phyloP scores from a whole-genome alignment of 2,113 vertebrate genomes.

The Coryphaenoides rupestris region DNA sequence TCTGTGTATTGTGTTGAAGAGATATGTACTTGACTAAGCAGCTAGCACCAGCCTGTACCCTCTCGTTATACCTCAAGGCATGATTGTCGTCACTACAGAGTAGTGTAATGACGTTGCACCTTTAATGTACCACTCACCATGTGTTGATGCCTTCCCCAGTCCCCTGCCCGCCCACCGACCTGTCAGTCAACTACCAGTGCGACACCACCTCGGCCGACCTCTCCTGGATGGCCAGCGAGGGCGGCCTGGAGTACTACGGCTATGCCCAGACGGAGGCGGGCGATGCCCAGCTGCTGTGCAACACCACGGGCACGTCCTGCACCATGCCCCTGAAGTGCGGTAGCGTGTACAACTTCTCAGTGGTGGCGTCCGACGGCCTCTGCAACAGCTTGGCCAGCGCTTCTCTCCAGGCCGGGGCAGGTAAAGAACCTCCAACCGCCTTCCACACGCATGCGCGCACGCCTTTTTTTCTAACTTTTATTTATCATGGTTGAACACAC shows the following conservation, averaged over 20 bases:
- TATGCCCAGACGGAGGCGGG: slow-evolving; percentile 33
- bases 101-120: too few relatives aligned
- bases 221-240: slow-evolving; percentile 59
- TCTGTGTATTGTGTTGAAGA: too few relatives aligned
- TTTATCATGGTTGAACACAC: neutral
- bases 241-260: slow-evolving; percentile 52
- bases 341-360: slow-evolving; percentile 61
- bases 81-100: too few relatives aligned
- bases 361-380: slow-evolving; percentile 53
- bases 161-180: slow-evolving; percentile 63
- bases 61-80: too few relatives aligned
- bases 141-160: slow-evolving; percentile 50
- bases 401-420: slow-evolving; percentile 57
- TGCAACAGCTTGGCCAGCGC: slow-evolving; percentile 68
- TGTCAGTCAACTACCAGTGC: slow-evolving; percentile 58
- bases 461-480: neutral
- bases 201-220: slow-evolving; percentile 50
- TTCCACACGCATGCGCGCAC: too few relatives aligned
- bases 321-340: slow-evolving; percentile 66
- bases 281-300: slow-evolving; percentile 48
- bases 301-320: slow-evolving; percentile 39
- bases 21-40: too few relatives aligned
- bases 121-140: too few relatives aligned
- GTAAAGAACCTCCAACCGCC: slow-evolving; percentile 40
- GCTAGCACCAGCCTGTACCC: too few relatives aligned